These are phyloP conservation scores for Danio aesculapii DNA, from an alignment of 2,797 vertebrate genomes.

Conservation along the genomic window DNA sequence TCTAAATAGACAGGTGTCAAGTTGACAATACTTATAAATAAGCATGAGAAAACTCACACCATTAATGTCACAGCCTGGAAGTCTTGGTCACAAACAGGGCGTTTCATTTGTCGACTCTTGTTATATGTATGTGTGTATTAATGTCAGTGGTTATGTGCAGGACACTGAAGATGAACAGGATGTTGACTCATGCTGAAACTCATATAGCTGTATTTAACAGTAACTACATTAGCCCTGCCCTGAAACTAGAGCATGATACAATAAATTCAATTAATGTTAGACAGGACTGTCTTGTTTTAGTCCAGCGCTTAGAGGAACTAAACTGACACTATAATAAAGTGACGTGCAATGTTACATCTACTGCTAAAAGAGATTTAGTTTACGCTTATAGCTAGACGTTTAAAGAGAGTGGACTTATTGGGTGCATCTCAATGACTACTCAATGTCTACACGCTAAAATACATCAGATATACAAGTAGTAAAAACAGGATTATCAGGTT, in stretches of 20 bases:
- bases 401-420: too few relatives aligned
- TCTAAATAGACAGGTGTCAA: neutral
- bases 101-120: neutral
- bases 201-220: conserved; percentile 47
- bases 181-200: conserved; percentile 61
- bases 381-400: neutral
- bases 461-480: too few relatives aligned
- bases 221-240: conserved; percentile 57
- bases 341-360: neutral
- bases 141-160: neutral
- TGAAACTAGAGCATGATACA: conserved; percentile 37
- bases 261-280: neutral
- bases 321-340: neutral
- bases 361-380: neutral
- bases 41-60: neutral
- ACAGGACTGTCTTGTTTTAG: conserved; percentile 28
- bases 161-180: conserved; percentile 35
- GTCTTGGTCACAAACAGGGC: neutral
- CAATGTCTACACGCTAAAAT: too few relatives aligned
- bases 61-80: neutral
- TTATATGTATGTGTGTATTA: conserved; percentile 5
- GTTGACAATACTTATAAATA: neutral
- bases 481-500: too few relatives aligned
- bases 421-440: too few relatives aligned
- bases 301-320: neutral